A percentile compares a stretch with the other conserved stretches of the same genome.
Conservation (phyloP, 37 sponge, comb jelly and placozoan genomes). For the Eunapius fragilis region DNA sequence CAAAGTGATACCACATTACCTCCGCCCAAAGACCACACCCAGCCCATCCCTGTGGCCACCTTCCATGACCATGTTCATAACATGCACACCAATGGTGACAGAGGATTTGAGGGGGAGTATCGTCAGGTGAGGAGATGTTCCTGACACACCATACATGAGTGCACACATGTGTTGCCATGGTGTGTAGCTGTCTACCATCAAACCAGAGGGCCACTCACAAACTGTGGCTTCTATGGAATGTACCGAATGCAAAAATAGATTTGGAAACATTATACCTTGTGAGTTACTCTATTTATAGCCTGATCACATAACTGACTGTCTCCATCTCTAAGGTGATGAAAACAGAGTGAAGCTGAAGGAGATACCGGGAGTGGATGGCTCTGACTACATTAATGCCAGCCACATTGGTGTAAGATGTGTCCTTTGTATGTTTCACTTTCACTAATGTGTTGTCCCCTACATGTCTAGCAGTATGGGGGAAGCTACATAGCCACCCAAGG, state of each 20-base stretch:
- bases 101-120: conserved; percentile 75
- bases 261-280: conserved; percentile 83
- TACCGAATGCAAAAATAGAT: conserved; percentile 75
- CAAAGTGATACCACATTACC: not conserved
- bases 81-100: conserved; percentile 67
- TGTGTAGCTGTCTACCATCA: not conserved
- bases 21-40: conserved; percentile 47
- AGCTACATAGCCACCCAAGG: conserved; percentile 89
- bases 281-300: conserved; percentile 9
- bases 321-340: conserved; percentile 41
- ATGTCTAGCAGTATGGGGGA: conserved; percentile 28
- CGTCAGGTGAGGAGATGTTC: conserved; percentile 18
- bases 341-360: conserved; percentile 42
- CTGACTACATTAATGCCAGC: conserved; percentile 75
- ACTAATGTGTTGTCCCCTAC: not conserved
- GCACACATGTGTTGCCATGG: not conserved
- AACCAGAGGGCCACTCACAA: conserved; percentile 18
- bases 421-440: not conserved
- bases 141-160: not conserved
- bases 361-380: conserved; percentile 40
- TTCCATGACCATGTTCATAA: conserved; percentile 74
- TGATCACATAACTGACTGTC: not conserved
- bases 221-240: conserved; percentile 28
- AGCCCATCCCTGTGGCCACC: conserved; percentile 36
- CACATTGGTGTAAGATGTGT: conserved; percentile 54